phyloP scores from a whole-genome alignment of 1,140 invertebrate genomes.

The Venturia canescens region DNA sequence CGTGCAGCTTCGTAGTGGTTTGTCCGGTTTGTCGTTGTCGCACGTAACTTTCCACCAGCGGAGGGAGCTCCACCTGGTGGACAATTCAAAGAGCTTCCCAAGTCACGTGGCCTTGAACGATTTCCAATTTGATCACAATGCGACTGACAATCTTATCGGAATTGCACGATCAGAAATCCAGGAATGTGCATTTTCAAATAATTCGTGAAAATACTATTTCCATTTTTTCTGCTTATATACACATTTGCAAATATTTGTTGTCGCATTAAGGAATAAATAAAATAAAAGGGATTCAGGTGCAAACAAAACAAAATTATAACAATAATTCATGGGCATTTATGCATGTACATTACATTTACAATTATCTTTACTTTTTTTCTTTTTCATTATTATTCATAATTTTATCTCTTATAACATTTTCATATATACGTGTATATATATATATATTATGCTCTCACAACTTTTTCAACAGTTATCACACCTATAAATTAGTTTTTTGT shows the following conservation, averaged over 20 bases:
- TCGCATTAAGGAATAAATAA: not conserved
- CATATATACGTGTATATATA: conserved; percentile 54
- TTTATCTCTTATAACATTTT: conserved; percentile 42
- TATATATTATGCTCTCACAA: conserved; percentile 56
- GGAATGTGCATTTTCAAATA: too few relatives aligned
- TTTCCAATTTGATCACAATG: too few relatives aligned
- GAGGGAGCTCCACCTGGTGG: too few relatives aligned
- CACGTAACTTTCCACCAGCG: too few relatives aligned
- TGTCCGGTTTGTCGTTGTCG: too few relatives aligned
- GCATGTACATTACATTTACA: conserved; percentile 37
- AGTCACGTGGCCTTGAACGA: too few relatives aligned
- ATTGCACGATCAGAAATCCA: too few relatives aligned
- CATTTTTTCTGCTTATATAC: too few relatives aligned
- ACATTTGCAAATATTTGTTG: not conserved
- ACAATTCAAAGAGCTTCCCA: too few relatives aligned
- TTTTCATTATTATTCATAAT: conserved; percentile 6
- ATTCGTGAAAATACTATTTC: too few relatives aligned
- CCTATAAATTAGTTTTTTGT: conserved; percentile 69
- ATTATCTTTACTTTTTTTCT: conserved; percentile 12
- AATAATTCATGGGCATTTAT: conserved; percentile 37
- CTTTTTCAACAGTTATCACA: conserved; percentile 64
- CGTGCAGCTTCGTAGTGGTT: too few relatives aligned
- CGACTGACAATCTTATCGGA: too few relatives aligned
- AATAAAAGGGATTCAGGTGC: not conserved
- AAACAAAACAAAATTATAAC: not conserved